Base-by-base conservation (phyloP, 1,140 invertebrate species). In the Drosophila bifasciata region DNA sequence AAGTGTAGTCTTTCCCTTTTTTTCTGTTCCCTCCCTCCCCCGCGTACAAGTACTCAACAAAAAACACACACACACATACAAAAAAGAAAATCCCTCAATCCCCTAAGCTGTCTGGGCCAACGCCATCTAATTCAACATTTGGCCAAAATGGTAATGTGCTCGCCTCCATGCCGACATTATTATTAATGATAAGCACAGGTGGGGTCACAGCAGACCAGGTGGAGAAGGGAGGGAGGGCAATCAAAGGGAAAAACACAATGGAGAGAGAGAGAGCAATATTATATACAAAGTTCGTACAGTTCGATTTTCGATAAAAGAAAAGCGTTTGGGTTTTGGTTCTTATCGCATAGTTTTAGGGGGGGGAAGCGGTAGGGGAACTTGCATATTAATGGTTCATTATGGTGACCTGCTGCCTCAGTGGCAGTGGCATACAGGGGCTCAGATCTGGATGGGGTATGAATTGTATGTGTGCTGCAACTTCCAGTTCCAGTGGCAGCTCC, bases 341-440 rank as follows among this genome's bases (percentile, higher is more conserved):
- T 74, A 74, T 74, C 70, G 69, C 36, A 15, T 5, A 13, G 17
- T 41, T 55, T 53, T 49, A 45, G 1, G 48, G 13, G 13, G 28
- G 21, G 52, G 75, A 43, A 39, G 2, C 28, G 17, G 23, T n/a
- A 36, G 53, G 53, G 71, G 57, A 71, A 67, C 76, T 77, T 76
- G 79, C 85, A 86, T 86, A 88, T 86, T 86, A 86, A 86, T 88
- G 81, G 83, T 86, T 86, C 85, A 81, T 81, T 85, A 85, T 85
- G 76, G 79, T 83, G 81, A 86, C 81, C 81, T 59, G 80, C 72
- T 84, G 76, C 76, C 80, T 70, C 68, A 60, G 59, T 56, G 57
- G 56, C 23, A 25, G 23, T 13, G 1, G n/a, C n/a, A 13, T 11
- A 36, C 32, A 5, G 32, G 32, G 32, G 50, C 51, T 41, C 64